Evolutionary conservation across 2,113 vertebrate species (phyloP).

Genomic region (Uropsilus gracilis): DNA sequence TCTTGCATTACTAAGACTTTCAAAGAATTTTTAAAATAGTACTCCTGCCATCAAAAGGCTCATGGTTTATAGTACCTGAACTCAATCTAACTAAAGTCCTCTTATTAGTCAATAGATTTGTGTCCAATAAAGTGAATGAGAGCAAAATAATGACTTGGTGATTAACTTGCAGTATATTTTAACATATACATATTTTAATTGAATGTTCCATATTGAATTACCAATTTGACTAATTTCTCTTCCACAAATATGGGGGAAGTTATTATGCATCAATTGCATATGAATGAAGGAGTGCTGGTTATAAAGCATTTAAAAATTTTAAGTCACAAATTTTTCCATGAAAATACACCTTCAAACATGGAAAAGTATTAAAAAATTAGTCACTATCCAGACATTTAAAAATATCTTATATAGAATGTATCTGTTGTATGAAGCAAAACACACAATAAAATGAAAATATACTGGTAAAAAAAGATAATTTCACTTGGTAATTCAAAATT

Average conservation of each 20-base stretch:
- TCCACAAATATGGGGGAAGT: background rate
- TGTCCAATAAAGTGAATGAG: background rate
- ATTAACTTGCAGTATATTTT: constrained; percentile 49
- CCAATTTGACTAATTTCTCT: constrained; percentile 5
- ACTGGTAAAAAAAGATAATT: background rate
- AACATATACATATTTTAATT: constrained; percentile 2
- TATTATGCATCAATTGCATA: background rate
- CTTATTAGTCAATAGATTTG: background rate
- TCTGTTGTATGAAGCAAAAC: background rate
- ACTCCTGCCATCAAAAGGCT: background rate
- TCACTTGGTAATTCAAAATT: background rate
- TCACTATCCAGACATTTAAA: background rate
- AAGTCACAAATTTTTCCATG: background rate
- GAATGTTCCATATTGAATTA: constrained; percentile 8
- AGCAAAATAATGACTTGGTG: constrained; percentile 16
- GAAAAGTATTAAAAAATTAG: background rate
- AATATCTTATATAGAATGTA: background rate
- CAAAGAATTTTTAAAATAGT: background rate
- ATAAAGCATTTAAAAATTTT: background rate
- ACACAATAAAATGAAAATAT: constrained; percentile 1
- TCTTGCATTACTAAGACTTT: background rate
- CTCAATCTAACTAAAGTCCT: background rate
- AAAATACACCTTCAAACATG: background rate
- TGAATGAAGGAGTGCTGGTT: background rate
- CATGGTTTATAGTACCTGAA: background rate